Conservation (phyloP, 2,113 vertebrate genomes). For the Platichthys stellatus region DNA sequence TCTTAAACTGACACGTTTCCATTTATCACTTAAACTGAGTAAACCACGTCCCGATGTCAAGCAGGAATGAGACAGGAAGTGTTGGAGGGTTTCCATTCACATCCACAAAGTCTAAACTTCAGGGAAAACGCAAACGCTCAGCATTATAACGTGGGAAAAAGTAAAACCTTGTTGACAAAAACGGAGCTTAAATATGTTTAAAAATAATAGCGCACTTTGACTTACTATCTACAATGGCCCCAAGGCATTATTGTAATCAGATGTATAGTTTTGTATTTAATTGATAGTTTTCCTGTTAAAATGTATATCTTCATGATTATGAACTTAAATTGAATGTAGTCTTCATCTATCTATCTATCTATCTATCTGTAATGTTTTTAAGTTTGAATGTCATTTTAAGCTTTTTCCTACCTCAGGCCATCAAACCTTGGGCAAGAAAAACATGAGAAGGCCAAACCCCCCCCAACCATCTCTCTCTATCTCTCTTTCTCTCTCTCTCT, state of each 20-base stretch:
- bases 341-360: background rate
- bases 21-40: background rate
- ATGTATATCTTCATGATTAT: no score
- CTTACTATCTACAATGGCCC: background rate
- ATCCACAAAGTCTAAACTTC: slow-evolving; percentile 3
- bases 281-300: background rate
- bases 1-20: slow-evolving; percentile 1
- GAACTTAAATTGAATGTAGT: no score
- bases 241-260: background rate
- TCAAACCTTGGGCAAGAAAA: slow-evolving; percentile 36
- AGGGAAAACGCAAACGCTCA: background rate
- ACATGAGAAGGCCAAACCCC: slow-evolving; percentile 49
- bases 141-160: background rate
- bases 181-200: no score
- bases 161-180: background rate
- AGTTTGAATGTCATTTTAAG: background rate
- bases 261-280: background rate
- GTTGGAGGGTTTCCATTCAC: background rate
- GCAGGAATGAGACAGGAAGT: background rate
- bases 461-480: background rate
- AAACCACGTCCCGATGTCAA: background rate
- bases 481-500: slow-evolving; percentile 12
- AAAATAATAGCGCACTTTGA: background rate
- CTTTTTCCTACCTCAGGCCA: background rate
- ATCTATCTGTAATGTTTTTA: slow-evolving; percentile 9